Conservation (phyloP, 1,140 invertebrate species). For the Vanessa atalanta region DNA sequence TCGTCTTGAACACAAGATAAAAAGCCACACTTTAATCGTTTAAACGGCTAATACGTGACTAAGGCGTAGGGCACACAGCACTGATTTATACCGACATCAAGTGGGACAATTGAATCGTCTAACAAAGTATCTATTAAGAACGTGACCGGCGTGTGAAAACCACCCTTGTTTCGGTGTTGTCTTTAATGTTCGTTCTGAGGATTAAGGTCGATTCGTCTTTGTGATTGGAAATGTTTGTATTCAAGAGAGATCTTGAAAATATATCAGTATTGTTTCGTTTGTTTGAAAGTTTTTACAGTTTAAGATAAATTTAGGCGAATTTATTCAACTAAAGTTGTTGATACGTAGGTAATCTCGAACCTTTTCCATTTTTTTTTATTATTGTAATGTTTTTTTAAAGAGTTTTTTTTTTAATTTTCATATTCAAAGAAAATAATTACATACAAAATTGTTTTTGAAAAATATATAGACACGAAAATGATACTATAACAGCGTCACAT, state of each 20-base stretch:
- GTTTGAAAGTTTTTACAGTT: neutral
- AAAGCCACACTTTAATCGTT: conserved; percentile 10
- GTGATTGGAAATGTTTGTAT: conserved; percentile 30
- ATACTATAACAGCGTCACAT: too few species aligned
- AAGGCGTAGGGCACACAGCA: conserved; percentile 15
- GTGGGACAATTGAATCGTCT: conserved; percentile 42
- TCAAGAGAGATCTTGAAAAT: conserved; percentile 16
- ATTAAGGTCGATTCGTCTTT: conserved; percentile 34
- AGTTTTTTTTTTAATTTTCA: too few species aligned
- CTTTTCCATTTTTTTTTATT: too few species aligned
- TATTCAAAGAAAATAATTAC: too few species aligned
- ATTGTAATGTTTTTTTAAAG: too few species aligned
- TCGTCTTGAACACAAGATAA: neutral
- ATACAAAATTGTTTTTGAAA: too few species aligned
- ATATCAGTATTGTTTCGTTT: conserved; percentile 2
- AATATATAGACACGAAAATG: too few species aligned
- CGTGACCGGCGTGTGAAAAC: conserved; percentile 34
- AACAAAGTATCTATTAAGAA: conserved; percentile 41
- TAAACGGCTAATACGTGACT: conserved; percentile 25
- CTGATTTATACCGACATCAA: conserved; percentile 43
- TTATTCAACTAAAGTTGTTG: too few species aligned
- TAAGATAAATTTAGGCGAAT: neutral
- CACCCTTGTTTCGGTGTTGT: conserved; percentile 20
- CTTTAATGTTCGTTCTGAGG: conserved; percentile 31
- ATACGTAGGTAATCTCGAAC: too few species aligned